These are phyloP conservation scores for Catharus fuscescens DNA, from an alignment of 2,113 vertebrate species.

Conservation along the genomic window DNA sequence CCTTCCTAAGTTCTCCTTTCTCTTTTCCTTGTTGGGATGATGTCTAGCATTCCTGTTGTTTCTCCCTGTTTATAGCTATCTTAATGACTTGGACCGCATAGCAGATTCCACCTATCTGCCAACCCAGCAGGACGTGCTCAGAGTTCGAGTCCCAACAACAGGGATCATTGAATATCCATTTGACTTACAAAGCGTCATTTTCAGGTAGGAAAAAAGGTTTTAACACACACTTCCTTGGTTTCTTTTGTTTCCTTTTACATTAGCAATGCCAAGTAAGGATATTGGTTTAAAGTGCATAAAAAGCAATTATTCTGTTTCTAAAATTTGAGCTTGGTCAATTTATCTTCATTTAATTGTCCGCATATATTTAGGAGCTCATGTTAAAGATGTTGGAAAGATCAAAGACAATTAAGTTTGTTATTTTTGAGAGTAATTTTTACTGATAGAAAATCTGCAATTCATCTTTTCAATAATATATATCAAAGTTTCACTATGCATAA, in stretches of 20 bases:
- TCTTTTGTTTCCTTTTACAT: background rate
- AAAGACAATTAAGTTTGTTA: background rate
- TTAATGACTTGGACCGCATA: conserved; percentile 86
- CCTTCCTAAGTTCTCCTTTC: background rate
- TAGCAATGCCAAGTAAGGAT: background rate
- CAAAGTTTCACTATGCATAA: background rate
- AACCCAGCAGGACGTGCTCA: conserved; percentile 84
- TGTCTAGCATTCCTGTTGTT: conserved; percentile 68
- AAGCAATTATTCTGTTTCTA: background rate
- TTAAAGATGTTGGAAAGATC: background rate
- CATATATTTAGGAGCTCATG: background rate
- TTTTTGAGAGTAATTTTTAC: background rate
- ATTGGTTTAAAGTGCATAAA: background rate
- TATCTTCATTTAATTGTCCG: background rate
- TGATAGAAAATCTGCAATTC: background rate
- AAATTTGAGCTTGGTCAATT: background rate
- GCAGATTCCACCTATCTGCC: conserved; percentile 81
- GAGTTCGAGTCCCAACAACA: conserved; percentile 86
- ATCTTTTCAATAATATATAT: background rate
- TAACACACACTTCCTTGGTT: background rate
- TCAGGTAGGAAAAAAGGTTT: conserved; percentile 81
- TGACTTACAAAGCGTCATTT: conserved; percentile 94
- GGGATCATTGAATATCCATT: conserved; percentile 92
- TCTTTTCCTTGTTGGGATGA: conserved; percentile 17
- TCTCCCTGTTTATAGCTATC: conserved; percentile 78